Percentiles rank a stretch among this genome's conserved stretches.
These are phyloP conservation scores for Engraulis encrasicolus DNA, from an alignment of 2,113 vertebrate genomes.

Conservation along the genomic window DNA sequence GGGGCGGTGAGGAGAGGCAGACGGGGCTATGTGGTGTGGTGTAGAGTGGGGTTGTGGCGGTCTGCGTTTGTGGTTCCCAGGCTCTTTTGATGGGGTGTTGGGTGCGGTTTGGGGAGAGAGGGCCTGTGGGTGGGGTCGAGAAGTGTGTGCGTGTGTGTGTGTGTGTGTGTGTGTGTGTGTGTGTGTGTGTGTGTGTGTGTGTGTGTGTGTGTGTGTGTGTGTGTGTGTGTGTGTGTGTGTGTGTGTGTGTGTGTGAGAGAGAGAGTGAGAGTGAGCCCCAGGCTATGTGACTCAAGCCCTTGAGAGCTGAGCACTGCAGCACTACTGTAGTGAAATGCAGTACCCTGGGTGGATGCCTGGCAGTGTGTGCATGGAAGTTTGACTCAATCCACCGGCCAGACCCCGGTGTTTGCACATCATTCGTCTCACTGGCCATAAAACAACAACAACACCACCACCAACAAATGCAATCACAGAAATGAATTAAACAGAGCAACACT, in stretches of 20 bases:
- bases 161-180: background rate
- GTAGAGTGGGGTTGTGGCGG: too few species aligned
- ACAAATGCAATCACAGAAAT: background rate
- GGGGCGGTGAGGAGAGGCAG: constrained; percentile 40
- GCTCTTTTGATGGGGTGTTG: background rate
- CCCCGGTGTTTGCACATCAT: background rate
- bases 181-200: background rate
- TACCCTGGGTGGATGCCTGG: background rate
- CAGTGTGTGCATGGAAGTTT: background rate
- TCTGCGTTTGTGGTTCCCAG: constrained; percentile 1
- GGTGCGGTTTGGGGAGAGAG: too few species aligned
- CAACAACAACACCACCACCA: background rate
- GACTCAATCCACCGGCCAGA: background rate
- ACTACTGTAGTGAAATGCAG: too few species aligned
- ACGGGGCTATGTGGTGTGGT: constrained; percentile 2
- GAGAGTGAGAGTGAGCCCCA: background rate
- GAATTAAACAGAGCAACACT: background rate
- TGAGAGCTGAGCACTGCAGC: background rate
- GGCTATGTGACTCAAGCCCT: background rate
- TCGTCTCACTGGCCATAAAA: too few species aligned
- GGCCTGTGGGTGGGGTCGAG: background rate
- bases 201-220: background rate
- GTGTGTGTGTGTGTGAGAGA: background rate
- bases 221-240: background rate
- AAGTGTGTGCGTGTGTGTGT: background rate